Base-by-base conservation (phyloP, 2,113 vertebrate genomes). In the Patagioenas fasciata region DNA sequence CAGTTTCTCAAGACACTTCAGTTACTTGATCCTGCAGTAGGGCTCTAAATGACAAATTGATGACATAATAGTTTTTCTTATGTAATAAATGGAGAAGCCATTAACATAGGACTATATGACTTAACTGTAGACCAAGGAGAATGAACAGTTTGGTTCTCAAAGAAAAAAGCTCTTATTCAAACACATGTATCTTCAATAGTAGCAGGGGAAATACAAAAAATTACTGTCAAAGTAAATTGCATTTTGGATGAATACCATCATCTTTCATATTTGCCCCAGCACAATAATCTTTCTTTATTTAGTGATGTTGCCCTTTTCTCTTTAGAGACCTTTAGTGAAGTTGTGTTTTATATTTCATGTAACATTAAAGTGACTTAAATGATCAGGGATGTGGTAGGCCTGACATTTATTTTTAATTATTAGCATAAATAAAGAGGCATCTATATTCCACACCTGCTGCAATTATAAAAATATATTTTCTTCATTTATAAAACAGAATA, bases 321-420 rank as follows among this genome's bases (percentile, higher is more conserved):
- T 97, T 97, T 83, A 88, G 93, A 96, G 97, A 97, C 94, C 94
- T 97, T 97, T 92, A 95, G 74, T 79, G 87, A 92, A 96, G 85
- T 84, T 36, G 18, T 95, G 85, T 95, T 97, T 95, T 96, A 67
- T 96, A 95, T 95, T 97, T 96, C 85, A 83, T 93, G 60, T 96
- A 94, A 96, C 96, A 92, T 97, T 97, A 91, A 93, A 93, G 84
- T 95, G 95, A 97, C 91, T 95, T 92, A 96, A 97, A 96, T 92
- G 84, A 93, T 83, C 93, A 96, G 91, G 50, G 91, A 96, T 66
- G 47, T 90, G 73, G 73, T 85, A 95, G 58, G 20, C 47, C 83
- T 97, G 95, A 89, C 85, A 95, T 93, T 97, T 96, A 80, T 97
- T 96, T 97, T 96, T 97, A 97, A 97, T 98, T 98, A 95, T 97